These are phyloP conservation scores for Chrysolina haemoptera DNA, from an alignment of 2,888 invertebrate genomes.

Conservation along the genomic window DNA sequence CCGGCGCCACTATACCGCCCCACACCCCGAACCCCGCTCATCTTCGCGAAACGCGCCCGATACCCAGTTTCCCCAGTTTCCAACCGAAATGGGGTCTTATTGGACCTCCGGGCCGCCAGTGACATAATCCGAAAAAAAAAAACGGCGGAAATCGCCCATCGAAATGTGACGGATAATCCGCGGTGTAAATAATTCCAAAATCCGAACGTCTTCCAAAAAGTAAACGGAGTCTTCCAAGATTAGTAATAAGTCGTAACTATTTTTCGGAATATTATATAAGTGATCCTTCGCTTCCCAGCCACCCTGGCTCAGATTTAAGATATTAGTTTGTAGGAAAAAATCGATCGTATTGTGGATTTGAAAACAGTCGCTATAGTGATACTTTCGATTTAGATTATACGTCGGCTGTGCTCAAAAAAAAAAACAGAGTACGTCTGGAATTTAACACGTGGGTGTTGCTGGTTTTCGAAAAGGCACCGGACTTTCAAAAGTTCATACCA, in stretches of 20 bases:
- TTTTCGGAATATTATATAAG: slow-evolving; percentile 8
- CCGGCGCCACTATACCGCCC: slow-evolving; percentile 28
- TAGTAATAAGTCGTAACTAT: slow-evolving; percentile 12
- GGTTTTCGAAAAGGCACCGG: too few species aligned
- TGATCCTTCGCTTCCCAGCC: slow-evolving; percentile 37
- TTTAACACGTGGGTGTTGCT: too few species aligned
- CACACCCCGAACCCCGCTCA: slow-evolving; percentile 20
- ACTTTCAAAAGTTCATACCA: too few species aligned
- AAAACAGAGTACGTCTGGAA: too few species aligned
- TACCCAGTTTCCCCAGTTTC: slow-evolving; percentile 34
- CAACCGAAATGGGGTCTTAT: slow-evolving; percentile 43
- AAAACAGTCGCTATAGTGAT: background rate
- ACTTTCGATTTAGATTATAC: background rate
- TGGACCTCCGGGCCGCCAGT: slow-evolving; percentile 40
- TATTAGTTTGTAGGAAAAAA: background rate
- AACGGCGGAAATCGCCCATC: slow-evolving; percentile 35
- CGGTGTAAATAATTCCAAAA: slow-evolving; percentile 62
- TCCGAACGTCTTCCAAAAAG: slow-evolving; percentile 72
- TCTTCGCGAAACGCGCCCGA: slow-evolving; percentile 14
- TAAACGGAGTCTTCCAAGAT: slow-evolving; percentile 49
- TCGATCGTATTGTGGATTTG: background rate
- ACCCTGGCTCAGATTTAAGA: background rate
- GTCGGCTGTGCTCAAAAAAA: too few species aligned
- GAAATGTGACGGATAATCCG: slow-evolving; percentile 47
- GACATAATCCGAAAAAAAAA: slow-evolving; percentile 37